A percentile compares a stretch with the other conserved stretches of the same genome.
phyloP scores from a whole-genome alignment of 2,797 vertebrate genomes.

The Epinephelus malabaricus region DNA sequence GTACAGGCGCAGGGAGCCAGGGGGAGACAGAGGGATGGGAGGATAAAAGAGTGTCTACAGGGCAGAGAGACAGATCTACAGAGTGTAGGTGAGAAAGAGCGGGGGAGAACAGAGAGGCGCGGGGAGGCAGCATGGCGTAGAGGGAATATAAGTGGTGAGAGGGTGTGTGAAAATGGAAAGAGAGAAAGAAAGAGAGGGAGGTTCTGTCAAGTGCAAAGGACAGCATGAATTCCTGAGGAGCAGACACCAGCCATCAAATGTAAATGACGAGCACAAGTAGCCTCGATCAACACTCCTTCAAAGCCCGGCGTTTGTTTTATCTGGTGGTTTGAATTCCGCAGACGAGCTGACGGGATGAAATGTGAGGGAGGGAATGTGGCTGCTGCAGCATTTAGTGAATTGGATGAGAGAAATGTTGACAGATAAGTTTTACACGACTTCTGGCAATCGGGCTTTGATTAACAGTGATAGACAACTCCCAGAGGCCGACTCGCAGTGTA shows the following conservation, averaged over 20 bases:
- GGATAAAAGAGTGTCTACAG: constrained; percentile 74
- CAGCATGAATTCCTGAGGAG: constrained; percentile 36
- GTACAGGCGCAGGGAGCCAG: constrained; percentile 72
- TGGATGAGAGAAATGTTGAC: constrained; percentile 39
- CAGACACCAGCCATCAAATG: constrained; percentile 29
- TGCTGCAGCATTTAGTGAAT: constrained; percentile 17
- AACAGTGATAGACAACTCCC: constrained; percentile 56
- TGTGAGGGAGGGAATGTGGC: neutral
- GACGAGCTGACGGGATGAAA: constrained; percentile 22
- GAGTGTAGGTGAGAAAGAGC: constrained; percentile 62
- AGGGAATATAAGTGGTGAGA: constrained; percentile 39
- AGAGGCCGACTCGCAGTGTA: constrained; percentile 17
- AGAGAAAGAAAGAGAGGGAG: constrained; percentile 4
- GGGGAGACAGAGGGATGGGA: constrained; percentile 73
- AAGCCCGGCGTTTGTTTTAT: constrained; percentile 18
- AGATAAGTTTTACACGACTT: constrained; percentile 48
- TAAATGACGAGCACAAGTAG: constrained; percentile 39
- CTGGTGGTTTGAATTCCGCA: constrained; percentile 24
- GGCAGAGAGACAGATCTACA: constrained; percentile 67
- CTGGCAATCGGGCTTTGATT: constrained; percentile 54
- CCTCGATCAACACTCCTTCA: constrained; percentile 1
- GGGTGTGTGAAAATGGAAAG: constrained; percentile 33
- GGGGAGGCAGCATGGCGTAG: constrained; percentile 35
- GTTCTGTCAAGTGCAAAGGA: constrained; percentile 42
- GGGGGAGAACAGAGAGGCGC: constrained; percentile 30